A percentile compares a stretch with the other conserved stretches of the same genome.
These are phyloP conservation scores for Caenorhabditis angaria DNA, from an alignment of 2,888 invertebrate genomes.

Conservation along the genomic window DNA sequence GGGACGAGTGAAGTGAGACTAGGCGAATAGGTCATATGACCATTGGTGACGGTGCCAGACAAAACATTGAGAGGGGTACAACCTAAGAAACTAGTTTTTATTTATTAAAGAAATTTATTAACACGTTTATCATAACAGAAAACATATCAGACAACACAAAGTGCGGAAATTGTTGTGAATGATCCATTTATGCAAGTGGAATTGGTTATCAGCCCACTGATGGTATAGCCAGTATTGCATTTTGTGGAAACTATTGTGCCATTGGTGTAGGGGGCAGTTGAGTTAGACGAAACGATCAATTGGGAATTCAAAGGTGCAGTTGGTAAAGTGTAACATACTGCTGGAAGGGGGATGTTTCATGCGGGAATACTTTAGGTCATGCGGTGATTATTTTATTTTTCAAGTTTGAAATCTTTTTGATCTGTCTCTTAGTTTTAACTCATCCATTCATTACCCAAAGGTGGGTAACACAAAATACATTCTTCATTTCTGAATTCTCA, in stretches of 20 bases:
- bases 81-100: slow-evolving; percentile 22
- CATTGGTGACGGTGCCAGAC: slow-evolving; percentile 37
- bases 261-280: slow-evolving; percentile 14
- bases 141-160: slow-evolving; percentile 17
- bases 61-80: slow-evolving; percentile 42
- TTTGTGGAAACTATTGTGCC: slow-evolving; percentile 36
- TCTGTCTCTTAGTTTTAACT: no score
- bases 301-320: slow-evolving; percentile 22
- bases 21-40: slow-evolving; percentile 43
- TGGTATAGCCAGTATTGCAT: slow-evolving; percentile 37
- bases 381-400: slow-evolving; percentile 11
- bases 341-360: slow-evolving; percentile 1
- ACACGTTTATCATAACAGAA: background rate
- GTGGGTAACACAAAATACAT: no score
- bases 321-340: slow-evolving; percentile 23
- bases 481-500: background rate
- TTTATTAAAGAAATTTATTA: background rate
- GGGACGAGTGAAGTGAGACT: slow-evolving; percentile 29
- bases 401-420: no score
- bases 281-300: slow-evolving; percentile 22
- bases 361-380: background rate
- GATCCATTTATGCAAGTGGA: slow-evolving; percentile 35
- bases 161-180: slow-evolving; percentile 26
- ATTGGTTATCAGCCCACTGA: slow-evolving; percentile 15
- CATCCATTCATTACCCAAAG: no score